A percentile compares a stretch with the other conserved stretches of the same genome.
phyloP scores from a whole-genome alignment of 1,140 invertebrate species.

The Drosophila auraria region DNA sequence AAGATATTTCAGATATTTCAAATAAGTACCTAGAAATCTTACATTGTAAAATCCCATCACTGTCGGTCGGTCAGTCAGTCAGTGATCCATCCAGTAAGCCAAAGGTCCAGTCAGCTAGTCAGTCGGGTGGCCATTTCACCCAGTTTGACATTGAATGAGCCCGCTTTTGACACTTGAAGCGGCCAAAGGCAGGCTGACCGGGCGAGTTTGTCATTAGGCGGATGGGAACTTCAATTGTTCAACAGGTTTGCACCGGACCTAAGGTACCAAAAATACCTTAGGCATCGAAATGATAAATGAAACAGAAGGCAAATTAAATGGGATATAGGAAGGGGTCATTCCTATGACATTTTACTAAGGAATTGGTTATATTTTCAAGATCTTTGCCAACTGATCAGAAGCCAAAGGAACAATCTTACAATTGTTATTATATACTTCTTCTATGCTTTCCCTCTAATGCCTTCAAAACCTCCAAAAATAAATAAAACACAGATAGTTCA shows the following conservation, averaged over 20 bases:
- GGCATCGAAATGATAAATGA: not conserved
- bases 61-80: conserved; percentile 39
- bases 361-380: too few species aligned
- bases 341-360: too few species aligned
- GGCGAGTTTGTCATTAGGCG: conserved; percentile 77
- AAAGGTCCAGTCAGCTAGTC: conserved; percentile 37
- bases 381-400: too few species aligned
- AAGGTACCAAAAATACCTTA: not conserved
- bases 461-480: too few species aligned
- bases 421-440: too few species aligned
- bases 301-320: conserved; percentile 9
- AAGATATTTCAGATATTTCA: too few species aligned
- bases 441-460: too few species aligned
- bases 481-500: too few species aligned
- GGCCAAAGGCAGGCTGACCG: conserved; percentile 48
- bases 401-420: too few species aligned
- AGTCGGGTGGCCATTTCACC: conserved; percentile 73
- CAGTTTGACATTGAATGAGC: conserved; percentile 79
- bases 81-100: conserved; percentile 26
- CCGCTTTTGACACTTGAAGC: conserved; percentile 77
- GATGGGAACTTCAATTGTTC: conserved; percentile 48
- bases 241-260: conserved; percentile 15
- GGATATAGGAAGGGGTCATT: too few species aligned
- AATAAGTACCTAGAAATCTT: not conserved
- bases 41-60: conserved; percentile 2